Base-by-base conservation (phyloP, 2,888 invertebrate species). In the Latrodectus elegans region DNA sequence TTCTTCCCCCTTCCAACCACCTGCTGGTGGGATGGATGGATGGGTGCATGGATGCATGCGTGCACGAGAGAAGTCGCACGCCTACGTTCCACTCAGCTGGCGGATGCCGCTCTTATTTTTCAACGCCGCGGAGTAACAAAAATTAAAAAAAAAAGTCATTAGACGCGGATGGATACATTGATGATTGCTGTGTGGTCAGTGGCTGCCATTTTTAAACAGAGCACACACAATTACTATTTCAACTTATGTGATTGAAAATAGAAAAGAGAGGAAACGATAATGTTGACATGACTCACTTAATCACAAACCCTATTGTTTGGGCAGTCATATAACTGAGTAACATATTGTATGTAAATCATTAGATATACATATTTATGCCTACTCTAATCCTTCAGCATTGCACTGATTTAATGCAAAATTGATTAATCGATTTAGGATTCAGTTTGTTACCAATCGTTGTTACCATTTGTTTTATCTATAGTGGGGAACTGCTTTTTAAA, bases 1-100 rank as follows among this genome's bases (percentile, higher is more conserved):
- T 22, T 65, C 77, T 52, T 55, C 64, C 60, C 49, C 65, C n/a
- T 14, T 38, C 68, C 17, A 70, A 84, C 84, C 84, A 84, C 84
- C 84, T 84, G 84, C 84, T 84, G 55, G 84, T 74, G 72, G 72
- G n/a, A 55, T 60, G 84, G 53, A 17, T 84, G 73, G 22, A 26
- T 4, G 10, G 22, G 17, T 76, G 76, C 72, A 38, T 53, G 76
- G 8, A 15, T 67, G 75, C 12, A 22, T 74, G 79, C 52, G 51
- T 78, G 65, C 51, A 67, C 14, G 67, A 12, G 26, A 67, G 26
- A 67, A 17, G 38, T 38, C 26, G 52, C 72, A 67, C 75, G 75
- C 79, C 79, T 17, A 67, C 77, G 84, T 60, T 52, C 72, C 38
- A 38, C 38, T 38, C 77, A 71, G 72, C 82, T 82, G 82, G 75